phyloP scores from a whole-genome alignment of 2,113 vertebrate genomes.

The Sebastes fasciatus region DNA sequence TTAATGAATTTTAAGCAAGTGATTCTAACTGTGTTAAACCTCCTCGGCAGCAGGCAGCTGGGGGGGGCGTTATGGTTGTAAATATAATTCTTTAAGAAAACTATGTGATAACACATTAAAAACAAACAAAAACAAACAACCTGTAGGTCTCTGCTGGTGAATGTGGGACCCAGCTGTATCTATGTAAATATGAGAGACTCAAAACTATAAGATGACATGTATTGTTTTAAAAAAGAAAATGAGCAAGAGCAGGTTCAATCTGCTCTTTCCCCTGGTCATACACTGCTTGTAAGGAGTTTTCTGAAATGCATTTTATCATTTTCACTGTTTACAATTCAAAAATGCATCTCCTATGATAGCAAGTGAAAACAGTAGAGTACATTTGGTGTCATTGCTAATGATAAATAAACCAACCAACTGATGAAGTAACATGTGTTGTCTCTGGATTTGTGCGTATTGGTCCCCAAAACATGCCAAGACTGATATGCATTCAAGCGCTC shows the following conservation, averaged over 20 bases:
- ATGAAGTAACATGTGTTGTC: constrained; percentile 63
- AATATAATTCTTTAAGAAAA: constrained; percentile 88
- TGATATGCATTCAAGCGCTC: background rate
- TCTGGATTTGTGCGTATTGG: constrained; percentile 17
- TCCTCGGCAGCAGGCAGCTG: constrained; percentile 87
- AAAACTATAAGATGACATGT: constrained; percentile 85
- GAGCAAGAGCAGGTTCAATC: constrained; percentile 64
- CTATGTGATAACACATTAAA: constrained; percentile 78
- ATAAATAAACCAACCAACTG: constrained; percentile 92
- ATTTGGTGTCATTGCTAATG: constrained; percentile 89
- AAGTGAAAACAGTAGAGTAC: constrained; percentile 82
- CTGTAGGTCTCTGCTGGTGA: constrained; percentile 74
- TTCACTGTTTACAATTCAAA: constrained; percentile 88
- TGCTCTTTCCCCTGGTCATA: constrained; percentile 73
- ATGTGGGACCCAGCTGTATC: constrained; percentile 78
- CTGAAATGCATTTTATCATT: constrained; percentile 86
- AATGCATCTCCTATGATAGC: constrained; percentile 88
- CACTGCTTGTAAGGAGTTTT: constrained; percentile 86
- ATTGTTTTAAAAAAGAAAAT: constrained; percentile 62
- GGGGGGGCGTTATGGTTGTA: constrained; percentile 85
- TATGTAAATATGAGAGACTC: constrained; percentile 85
- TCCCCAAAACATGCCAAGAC: background rate
- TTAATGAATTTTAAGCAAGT: constrained; percentile 75
- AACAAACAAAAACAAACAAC: constrained; percentile 67
- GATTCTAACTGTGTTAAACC: constrained; percentile 80